These are phyloP conservation scores for Hyles euphorbiae DNA, from an alignment of 1,140 invertebrate genomes.

Conservation along the genomic window DNA sequence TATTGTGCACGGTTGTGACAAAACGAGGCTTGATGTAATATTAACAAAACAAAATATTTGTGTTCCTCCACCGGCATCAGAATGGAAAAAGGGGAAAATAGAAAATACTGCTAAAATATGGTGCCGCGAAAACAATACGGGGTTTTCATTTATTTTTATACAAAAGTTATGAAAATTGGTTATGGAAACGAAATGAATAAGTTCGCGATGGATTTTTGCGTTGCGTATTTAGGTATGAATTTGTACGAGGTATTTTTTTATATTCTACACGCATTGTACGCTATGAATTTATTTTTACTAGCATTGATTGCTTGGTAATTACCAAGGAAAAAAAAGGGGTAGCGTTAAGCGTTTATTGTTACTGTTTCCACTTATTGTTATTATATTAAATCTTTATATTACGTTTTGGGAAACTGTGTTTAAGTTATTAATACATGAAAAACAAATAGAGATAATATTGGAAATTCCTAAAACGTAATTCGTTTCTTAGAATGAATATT, in stretches of 20 bases:
- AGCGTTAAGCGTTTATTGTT: too few relatives aligned
- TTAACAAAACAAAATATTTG: conserved; percentile 37
- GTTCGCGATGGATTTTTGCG: conserved; percentile 1
- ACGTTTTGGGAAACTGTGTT: too few relatives aligned
- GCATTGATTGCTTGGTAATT: too few relatives aligned
- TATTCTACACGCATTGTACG: too few relatives aligned
- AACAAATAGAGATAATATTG: too few relatives aligned
- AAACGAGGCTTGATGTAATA: conserved; percentile 33
- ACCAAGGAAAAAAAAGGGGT: too few relatives aligned
- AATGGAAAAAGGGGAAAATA: conserved; percentile 1
- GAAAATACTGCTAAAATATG: conserved; percentile 4
- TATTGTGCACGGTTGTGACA: conserved; percentile 40
- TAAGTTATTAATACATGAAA: too few relatives aligned
- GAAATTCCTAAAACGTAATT: too few relatives aligned
- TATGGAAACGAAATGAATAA: neutral
- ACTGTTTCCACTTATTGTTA: too few relatives aligned
- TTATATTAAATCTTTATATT: too few relatives aligned
- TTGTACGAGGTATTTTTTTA: neutral
- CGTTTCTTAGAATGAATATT: too few relatives aligned
- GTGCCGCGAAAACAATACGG: neutral
- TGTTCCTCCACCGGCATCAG: conserved; percentile 7
- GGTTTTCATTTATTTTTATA: conserved; percentile 5
- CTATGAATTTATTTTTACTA: too few relatives aligned
- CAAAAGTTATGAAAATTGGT: conserved; percentile 1
- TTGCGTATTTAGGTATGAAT: neutral